Evolutionary conservation across 2,888 invertebrate species (phyloP), one percentile per base, ranked within the genome.

Genomic region (Cataglyphis altisquamis): DNA sequence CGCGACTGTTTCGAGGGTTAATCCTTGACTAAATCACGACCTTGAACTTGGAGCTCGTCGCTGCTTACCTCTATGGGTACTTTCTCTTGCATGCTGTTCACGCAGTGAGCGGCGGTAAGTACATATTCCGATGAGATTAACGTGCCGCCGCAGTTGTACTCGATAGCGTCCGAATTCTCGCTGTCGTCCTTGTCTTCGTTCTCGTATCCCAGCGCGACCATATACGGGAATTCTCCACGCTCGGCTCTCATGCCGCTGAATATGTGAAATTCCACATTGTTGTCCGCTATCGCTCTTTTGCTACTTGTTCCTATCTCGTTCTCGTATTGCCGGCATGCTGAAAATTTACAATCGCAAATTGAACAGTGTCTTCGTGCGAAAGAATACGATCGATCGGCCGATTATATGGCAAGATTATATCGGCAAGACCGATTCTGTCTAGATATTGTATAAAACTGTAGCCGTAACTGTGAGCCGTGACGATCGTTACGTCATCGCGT

Each of bases 81-180:
- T 15, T 66, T 67, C 5, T 91, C 86, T 15, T 92, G 55, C 12
- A 91, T 41, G 80, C 94, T 94, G 39, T 52, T 91, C 25, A 94
- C 92, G 72, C 94, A 94, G 75, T 94, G 94, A 5, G 94, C 94
- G 4, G 94, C 94, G 0, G 94, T 94, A 8, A 94, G 84, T 4
- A 94, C 89, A 41, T 92, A 91, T 45, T 87, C 84, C 2, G 85
- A 36, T 0, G 93, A 92, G 73, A 94, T 94, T 73, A 94, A 86
- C 18, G 93, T 92, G 18, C 94, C 94, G 0, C 94, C 94, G 64
- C 94, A 94, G 2, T 63, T 74, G 45, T 94, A 94, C 57, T 77
- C 86, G 0, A 93, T 88, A 4, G 63, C 12, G 52, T 82, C 80
- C 9, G 80, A 18, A 10, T 77, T 70, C 9, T 90, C 80, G 0